A percentile compares a stretch with the other conserved stretches of the same genome.
These are phyloP conservation scores for Callithrix jacchus DNA, from an alignment of 2,113 vertebrate species.

Conservation along the genomic window DNA sequence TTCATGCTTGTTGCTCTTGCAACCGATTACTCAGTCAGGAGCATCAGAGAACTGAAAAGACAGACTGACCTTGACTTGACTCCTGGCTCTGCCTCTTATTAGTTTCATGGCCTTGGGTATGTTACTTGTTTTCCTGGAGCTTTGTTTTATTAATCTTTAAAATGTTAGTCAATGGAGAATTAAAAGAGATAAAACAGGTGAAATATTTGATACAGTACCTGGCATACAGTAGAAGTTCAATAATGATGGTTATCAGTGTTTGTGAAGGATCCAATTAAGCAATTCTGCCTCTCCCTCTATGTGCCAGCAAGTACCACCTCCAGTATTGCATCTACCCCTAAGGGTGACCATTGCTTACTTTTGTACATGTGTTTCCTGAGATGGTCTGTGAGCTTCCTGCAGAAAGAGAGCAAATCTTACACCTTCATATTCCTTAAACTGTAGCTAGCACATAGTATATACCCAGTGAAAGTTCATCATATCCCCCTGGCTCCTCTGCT, in stretches of 20 bases:
- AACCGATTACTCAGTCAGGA: not conserved
- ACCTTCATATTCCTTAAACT: not conserved
- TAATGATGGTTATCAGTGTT: not conserved
- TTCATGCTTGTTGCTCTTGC: not conserved
- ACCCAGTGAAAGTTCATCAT: not conserved
- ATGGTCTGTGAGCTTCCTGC: not conserved
- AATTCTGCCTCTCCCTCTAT: not conserved
- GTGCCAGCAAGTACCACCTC: not conserved
- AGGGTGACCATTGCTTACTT: not conserved
- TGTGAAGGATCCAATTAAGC: not conserved
- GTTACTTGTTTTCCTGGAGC: not conserved
- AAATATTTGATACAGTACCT: not conserved
- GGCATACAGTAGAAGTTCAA: not conserved
- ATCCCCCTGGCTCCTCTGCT: not conserved
- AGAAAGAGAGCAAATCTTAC: not conserved
- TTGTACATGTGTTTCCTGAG: not conserved
- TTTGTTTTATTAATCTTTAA: slow-evolving; percentile 42
- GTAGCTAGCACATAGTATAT: not conserved
- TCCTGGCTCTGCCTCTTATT: not conserved
- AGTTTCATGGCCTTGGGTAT: not conserved
- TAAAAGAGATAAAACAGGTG: not conserved
- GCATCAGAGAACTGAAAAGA: not conserved
- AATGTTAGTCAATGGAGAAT: not conserved
- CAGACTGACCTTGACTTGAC: too few relatives aligned
- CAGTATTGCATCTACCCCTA: not conserved